Evolutionary conservation across 2,113 vertebrate species (phyloP).

Genomic region (Nematolebias whitei): DNA sequence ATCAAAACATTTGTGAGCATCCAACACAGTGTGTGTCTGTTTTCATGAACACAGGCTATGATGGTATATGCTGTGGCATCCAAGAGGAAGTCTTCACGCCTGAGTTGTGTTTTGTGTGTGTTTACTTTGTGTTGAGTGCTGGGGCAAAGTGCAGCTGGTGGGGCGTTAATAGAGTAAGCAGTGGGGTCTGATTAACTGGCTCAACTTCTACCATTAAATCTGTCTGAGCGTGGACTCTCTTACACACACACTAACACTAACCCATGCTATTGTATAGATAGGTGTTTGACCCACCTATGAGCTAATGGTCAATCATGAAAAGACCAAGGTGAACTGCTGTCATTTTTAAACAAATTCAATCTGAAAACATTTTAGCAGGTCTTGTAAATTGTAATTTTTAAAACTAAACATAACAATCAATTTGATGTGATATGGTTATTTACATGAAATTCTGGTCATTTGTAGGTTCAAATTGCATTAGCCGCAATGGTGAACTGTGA

Average conservation of each 20-base stretch:
- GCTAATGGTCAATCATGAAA: too few species aligned
- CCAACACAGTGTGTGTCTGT: slow-evolving; percentile 14
- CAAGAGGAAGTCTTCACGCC: slow-evolving; percentile 49
- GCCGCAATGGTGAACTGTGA: too few species aligned
- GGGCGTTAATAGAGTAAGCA: slow-evolving; percentile 64
- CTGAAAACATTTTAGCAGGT: too few species aligned
- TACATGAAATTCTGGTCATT: too few species aligned
- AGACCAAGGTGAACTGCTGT: too few species aligned
- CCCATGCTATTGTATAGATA: too few species aligned
- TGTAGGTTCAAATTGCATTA: too few species aligned
- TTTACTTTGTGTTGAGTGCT: slow-evolving; percentile 35
- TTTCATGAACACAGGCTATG: slow-evolving; percentile 13
- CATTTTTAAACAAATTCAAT: too few species aligned
- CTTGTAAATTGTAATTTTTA: too few species aligned
- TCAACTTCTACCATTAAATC: slow-evolving; percentile 56
- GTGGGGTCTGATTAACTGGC: slow-evolving; percentile 62
- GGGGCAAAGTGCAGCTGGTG: slow-evolving; percentile 63
- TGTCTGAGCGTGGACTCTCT: slow-evolving; percentile 55
- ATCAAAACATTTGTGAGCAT: slow-evolving; percentile 21
- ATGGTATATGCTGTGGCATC: slow-evolving; percentile 12
- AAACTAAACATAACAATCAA: too few species aligned
- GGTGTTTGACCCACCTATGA: too few species aligned
- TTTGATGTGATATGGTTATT: too few species aligned
- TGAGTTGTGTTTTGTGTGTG: slow-evolving; percentile 36
- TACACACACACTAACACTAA: not conserved